Base-by-base conservation (phyloP, 2,797 vertebrate species). In the Serranus cabrilla region DNA sequence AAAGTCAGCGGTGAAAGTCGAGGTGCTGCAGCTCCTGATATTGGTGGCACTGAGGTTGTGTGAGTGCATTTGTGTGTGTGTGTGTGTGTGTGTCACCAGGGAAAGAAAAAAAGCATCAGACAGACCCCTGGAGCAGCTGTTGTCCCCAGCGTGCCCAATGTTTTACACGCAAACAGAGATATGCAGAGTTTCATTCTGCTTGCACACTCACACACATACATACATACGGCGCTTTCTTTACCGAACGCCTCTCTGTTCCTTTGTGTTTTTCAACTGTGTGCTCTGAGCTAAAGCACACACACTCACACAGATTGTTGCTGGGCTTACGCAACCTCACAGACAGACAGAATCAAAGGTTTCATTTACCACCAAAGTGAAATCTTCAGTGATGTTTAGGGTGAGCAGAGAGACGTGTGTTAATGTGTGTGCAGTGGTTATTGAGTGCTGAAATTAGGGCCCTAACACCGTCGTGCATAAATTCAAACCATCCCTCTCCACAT, bases 91-190 rank as follows among this genome's bases (percentile, higher is more conserved):
- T 83, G 72, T 86, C 81, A 84, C 71, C 34, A 74, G 74, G 73
- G 69, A 8, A 5, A 14, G 54, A 55, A 66, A 58, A 61, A 66
- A 71, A 68, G 23, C 65, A 76, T 78, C 78, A 61, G 78, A 80
- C 86, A 84, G 76, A 82, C 83, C 88, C 88, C 84, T 70, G 79
- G 72, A 92, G 88, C 89, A 90, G 85, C 87, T 86, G 89, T 69
- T 88, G 81, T 91, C 85, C 76, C 87, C 63, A 74, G 80, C 6
- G 77, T 70, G 61, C 50, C 46, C 81, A 72, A 57, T 63, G 56
- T 64, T 81, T 64, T 23, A 61, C 57, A 77, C 43, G 61, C 39
- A 63, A 56, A 79, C 21, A n/a, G 11, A 71, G 11, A 74, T 16
- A 64, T 11, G 16, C 18, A 65, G 57, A 34, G n/a, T 61, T 76